Percentiles rank a stretch among this genome's conserved stretches.
phyloP scores from a whole-genome alignment of 2,797 vertebrate genomes.

The Sorex maritimensis region DNA sequence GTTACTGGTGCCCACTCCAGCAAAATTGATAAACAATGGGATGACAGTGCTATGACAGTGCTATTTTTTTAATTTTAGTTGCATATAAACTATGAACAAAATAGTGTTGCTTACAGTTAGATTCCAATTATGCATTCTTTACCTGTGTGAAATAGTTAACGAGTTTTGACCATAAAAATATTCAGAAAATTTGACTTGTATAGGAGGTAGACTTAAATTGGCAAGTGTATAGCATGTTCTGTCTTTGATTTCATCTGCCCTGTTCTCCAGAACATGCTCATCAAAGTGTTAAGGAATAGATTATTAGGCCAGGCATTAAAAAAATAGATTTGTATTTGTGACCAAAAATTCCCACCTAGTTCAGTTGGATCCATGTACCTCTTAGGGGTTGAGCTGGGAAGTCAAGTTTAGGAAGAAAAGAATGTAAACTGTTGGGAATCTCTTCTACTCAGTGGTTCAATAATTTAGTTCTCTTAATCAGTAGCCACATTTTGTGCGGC shows the following conservation, averaged over 20 bases:
- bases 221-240: not conserved
- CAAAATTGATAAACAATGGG: too few relatives aligned
- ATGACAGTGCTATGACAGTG: too few relatives aligned
- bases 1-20: too few relatives aligned
- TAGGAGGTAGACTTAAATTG: not conserved
- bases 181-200: not conserved
- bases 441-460: not conserved
- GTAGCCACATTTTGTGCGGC: not conserved
- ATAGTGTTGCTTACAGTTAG: not conserved
- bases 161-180: not conserved
- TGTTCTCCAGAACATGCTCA: not conserved
- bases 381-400: not conserved
- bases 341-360: not conserved
- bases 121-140: conserved; percentile 1
- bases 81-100: not conserved
- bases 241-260: not conserved
- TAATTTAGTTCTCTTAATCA: not conserved
- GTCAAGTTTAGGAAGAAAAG: not conserved
- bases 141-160: not conserved
- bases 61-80: not conserved
- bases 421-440: fast-evolving
- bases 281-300: not conserved
- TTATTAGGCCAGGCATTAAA: not conserved
- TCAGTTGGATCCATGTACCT: not conserved
- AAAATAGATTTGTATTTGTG: not conserved